Conservation (phyloP, 35 echinoderm and acorn worm species). For the Hemicentrotus pulcherrimus region DNA sequence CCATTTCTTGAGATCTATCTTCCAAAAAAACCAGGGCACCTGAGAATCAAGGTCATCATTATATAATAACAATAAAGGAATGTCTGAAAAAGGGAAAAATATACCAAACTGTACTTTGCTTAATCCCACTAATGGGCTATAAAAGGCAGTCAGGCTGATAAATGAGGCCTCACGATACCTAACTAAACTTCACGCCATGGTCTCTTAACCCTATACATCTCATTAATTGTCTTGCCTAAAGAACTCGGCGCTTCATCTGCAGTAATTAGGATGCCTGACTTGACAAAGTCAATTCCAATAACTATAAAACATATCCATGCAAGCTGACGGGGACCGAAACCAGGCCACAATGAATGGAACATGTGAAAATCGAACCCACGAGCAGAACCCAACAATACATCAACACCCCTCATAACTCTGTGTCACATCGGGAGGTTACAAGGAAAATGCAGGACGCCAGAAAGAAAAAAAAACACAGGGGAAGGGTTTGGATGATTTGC, state of each 20-base stretch:
- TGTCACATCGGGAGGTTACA: not conserved
- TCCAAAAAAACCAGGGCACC: not conserved
- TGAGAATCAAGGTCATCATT: not conserved
- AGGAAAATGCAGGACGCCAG: not conserved
- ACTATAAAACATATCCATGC: constrained; percentile 3
- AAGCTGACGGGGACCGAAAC: not conserved
- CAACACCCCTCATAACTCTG: not conserved
- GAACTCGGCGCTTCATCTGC: not conserved
- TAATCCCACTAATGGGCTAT: constrained; percentile 6
- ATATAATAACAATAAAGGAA: not conserved
- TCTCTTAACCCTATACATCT: not conserved
- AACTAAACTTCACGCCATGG: not conserved
- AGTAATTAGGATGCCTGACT: not conserved
- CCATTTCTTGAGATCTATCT: no score
- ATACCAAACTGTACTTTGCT: not conserved
- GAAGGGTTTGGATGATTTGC: not conserved
- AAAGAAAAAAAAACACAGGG: not conserved
- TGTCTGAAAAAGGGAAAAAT: not conserved
- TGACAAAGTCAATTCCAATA: not conserved
- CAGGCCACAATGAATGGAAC: not conserved
- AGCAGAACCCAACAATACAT: not conserved
- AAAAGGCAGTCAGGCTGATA: constrained; percentile 30
- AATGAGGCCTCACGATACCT: constrained; percentile 10
- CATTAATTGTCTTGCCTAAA: not conserved
- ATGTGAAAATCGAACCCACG: not conserved